Base-by-base conservation (phyloP, 2,113 vertebrate species). In the Melanerpes formicivorus region DNA sequence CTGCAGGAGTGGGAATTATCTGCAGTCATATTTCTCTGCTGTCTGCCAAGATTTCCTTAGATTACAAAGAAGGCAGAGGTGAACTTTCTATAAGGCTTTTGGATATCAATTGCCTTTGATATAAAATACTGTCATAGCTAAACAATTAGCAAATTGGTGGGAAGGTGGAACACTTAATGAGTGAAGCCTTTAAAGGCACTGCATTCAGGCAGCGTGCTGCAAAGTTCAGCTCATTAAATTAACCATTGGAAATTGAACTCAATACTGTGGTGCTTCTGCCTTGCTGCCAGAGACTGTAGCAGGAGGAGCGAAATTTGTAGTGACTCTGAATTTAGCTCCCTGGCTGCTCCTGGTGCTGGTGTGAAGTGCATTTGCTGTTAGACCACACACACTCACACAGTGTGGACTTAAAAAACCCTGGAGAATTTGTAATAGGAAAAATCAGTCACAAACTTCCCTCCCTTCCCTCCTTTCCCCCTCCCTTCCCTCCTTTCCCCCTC, bases 1-100 rank as follows among this genome's bases (percentile, higher is more conserved):
- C 56, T 80, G 72, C 65, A 93, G 83, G 84, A 78, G 87, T 95
- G 80, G 90, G 64, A 90, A 90, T 90, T 67, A 89, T 66, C 84
- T 87, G 14, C 23, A 78, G 46, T 79, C 84, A 63, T 73, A 84
- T 30, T 76, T 32, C 30, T 88, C 16, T 73, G 16, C 37, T 37
- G 37, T 10, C 37, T 37, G 37, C 37, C 37, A 37, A 37, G 37
- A 10, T 37, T 37, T 76, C 34, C 44, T 71, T 75, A 82, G 80
- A 85, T 71, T 73, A 76, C 65, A 92, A 93, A 62, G 29, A 32
- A 55, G 2, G 10, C 63, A 82, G 32, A 50, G 21, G 18, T 65
- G 88, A 72, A 69, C 26, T 79, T 63, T 80, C 80, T 32, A 21
- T 80, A 66, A 91, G 18, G 9, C 23, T 80, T 90, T 81, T 81